Conservation (phyloP, 2,888 invertebrate genomes). For the Steinernema scapterisci region DNA sequence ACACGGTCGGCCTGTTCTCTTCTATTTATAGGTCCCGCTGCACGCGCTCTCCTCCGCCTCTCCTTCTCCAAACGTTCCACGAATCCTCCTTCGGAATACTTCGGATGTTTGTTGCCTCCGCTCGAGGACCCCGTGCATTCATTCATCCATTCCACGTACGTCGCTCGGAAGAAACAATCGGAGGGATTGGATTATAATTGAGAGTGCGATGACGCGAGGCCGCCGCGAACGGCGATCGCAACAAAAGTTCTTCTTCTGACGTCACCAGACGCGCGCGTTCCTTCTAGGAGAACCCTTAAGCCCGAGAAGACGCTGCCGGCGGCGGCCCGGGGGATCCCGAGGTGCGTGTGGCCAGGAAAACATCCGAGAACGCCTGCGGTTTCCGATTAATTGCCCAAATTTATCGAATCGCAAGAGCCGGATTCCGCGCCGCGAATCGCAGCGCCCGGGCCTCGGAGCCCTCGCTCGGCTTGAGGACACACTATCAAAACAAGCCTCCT, state of each 20-base stretch:
- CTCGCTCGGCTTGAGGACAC: neutral
- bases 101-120: no score
- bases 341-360: neutral
- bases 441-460: slow-evolving; percentile 4
- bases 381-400: slow-evolving; percentile 26
- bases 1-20: no score
- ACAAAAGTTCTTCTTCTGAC: neutral
- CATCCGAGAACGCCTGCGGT: neutral
- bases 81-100: no score
- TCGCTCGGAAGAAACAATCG: no score
- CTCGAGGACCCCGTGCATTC: no score
- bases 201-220: neutral
- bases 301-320: neutral
- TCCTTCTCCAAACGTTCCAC: no score
- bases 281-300: neutral
- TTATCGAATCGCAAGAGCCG: slow-evolving; percentile 15
- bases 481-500: slow-evolving; percentile 1
- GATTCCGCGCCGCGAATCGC: neutral
- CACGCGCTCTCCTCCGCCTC: no score
- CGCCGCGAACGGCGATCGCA: neutral
- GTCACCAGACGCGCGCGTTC: slow-evolving; percentile 18
- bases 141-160: no score
- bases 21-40: no score
- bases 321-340: neutral
- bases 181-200: neutral